Percentiles rank a stretch among this genome's conserved stretches.
phyloP scores from a whole-genome alignment of 1,140 invertebrate species.

The Drosophila kanapiae region DNA sequence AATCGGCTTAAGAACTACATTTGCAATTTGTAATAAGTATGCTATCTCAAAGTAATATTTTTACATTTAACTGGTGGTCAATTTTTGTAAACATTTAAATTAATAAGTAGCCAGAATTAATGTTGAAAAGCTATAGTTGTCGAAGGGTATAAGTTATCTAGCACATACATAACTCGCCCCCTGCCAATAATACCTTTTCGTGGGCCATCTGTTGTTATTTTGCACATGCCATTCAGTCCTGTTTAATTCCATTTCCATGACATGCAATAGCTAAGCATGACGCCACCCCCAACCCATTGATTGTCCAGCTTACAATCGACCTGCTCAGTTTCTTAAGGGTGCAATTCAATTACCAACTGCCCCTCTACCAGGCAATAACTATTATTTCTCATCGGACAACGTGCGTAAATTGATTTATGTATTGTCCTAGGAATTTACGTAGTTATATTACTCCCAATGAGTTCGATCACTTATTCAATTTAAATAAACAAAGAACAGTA shows the following conservation, averaged over 20 bases:
- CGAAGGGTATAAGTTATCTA: background rate
- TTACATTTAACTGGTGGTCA: too few relatives aligned
- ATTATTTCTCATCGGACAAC: conserved; percentile 16
- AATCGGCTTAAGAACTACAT: background rate
- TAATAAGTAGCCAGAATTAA: too few relatives aligned
- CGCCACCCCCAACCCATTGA: conserved; percentile 2
- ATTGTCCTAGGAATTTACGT: background rate
- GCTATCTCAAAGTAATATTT: too few relatives aligned
- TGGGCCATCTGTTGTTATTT: conserved; percentile 19
- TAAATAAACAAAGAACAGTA: background rate
- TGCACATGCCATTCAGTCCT: conserved; percentile 35
- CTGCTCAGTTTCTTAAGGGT: conserved; percentile 17
- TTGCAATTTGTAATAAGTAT: too few relatives aligned
- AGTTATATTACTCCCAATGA: too few relatives aligned
- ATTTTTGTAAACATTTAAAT: too few relatives aligned
- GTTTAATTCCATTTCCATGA: conserved; percentile 48
- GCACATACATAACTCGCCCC: background rate
- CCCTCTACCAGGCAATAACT: conserved; percentile 17
- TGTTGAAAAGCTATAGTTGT: background rate
- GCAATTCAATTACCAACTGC: conserved; percentile 35
- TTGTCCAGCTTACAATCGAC: conserved; percentile 1
- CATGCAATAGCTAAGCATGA: conserved; percentile 21
- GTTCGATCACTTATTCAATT: background rate
- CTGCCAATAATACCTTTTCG: background rate
- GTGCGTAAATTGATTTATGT: conserved; percentile 7